Evolutionary conservation across 2,888 invertebrate genomes (phyloP).

Genomic region (Ectemnius cavifrons): DNA sequence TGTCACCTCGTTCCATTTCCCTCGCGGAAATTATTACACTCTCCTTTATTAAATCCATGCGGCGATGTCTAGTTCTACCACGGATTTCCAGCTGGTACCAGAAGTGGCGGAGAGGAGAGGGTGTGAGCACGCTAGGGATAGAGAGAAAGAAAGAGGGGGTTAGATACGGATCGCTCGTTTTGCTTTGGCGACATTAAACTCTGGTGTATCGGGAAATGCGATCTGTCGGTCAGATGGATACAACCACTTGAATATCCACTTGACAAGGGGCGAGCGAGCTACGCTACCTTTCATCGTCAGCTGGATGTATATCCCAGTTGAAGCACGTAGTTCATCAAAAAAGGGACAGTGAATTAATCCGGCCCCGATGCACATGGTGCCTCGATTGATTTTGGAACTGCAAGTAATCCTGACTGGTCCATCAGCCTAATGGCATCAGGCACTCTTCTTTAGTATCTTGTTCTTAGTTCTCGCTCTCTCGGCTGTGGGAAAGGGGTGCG

Average conservation of each 20-base stretch:
- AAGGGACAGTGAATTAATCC: slow-evolving; percentile 44
- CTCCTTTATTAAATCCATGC: slow-evolving; percentile 7
- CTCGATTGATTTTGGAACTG: slow-evolving; percentile 28
- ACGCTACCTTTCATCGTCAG: slow-evolving; percentile 37
- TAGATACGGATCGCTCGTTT: slow-evolving; percentile 43
- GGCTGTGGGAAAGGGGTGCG: neutral
- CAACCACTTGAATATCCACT: slow-evolving; percentile 54
- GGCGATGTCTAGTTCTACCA: neutral
- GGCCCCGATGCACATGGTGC: slow-evolving; percentile 35
- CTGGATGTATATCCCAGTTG: slow-evolving; percentile 13
- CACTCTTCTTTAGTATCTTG: neutral
- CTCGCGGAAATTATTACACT: slow-evolving; percentile 7
- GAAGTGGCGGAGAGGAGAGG: too few relatives aligned
- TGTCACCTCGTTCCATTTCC: slow-evolving; percentile 1
- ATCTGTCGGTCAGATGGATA: slow-evolving; percentile 46
- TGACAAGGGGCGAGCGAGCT: slow-evolving; percentile 34
- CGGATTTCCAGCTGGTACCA: neutral
- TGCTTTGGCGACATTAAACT: slow-evolving; percentile 13
- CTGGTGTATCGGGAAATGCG: slow-evolving; percentile 32
- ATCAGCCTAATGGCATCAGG: slow-evolving; percentile 32
- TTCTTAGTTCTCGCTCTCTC: neutral
- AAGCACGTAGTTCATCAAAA: neutral
- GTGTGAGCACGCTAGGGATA: neutral
- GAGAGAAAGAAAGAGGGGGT: slow-evolving; percentile 14
- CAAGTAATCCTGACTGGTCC: slow-evolving; percentile 32